Evolutionary conservation across 1,140 invertebrate genomes (phyloP).

Genomic region (Cotesia vestalis): DNA sequence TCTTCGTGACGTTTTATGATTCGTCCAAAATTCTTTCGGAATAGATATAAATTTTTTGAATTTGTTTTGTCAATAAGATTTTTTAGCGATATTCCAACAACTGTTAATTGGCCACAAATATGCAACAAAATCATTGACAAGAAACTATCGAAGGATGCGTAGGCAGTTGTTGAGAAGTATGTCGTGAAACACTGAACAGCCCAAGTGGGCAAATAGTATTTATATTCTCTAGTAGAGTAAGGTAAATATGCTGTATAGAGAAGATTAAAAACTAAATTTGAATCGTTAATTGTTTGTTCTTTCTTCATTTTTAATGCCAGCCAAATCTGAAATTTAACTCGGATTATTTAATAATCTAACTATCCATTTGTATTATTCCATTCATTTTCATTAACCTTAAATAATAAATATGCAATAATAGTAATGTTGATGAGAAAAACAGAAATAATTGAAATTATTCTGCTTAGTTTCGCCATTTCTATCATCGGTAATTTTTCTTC

Average conservation of each 20-base stretch:
- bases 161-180: constrained; percentile 35
- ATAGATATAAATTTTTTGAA: background rate
- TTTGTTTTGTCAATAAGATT: constrained; percentile 6
- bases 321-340: constrained; percentile 14
- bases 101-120: constrained; percentile 33
- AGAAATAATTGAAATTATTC: constrained; percentile 29
- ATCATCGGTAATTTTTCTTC: constrained; percentile 28
- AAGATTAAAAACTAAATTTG: constrained; percentile 28
- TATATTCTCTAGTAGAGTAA: constrained; percentile 20
- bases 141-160: constrained; percentile 42
- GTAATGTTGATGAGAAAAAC: constrained; percentile 23
- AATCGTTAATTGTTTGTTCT: constrained; percentile 1
- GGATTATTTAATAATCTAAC: background rate
- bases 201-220: constrained; percentile 36
- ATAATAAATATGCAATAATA: constrained; percentile 24
- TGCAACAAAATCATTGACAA: constrained; percentile 46
- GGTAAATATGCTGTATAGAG: constrained; percentile 45
- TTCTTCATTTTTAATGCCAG: background rate
- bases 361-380: background rate
- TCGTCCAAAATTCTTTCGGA: background rate
- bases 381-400: constrained; percentile 17
- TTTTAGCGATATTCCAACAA: background rate
- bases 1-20: constrained; percentile 24
- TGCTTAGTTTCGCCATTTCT: constrained; percentile 29
- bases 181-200: constrained; percentile 37